Evolutionary conservation across 2,888 invertebrate species (phyloP), one percentile per base, ranked within the genome.

Genomic region (Tineola bisselliella): DNA sequence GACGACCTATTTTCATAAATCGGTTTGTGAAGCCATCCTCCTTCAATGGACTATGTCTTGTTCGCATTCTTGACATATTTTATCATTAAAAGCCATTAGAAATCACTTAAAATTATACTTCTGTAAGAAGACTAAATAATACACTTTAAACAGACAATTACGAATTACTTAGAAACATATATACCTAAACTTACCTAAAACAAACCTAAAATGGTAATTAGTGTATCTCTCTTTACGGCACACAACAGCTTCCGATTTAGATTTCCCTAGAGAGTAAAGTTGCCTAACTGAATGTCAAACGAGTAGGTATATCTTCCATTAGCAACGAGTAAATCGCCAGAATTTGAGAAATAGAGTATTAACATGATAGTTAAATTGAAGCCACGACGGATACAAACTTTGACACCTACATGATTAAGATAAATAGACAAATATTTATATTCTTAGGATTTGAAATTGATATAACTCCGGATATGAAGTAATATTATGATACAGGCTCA

Each of bases 1-100:
- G 60, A 44, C 72, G 77, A 79, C 82, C 82, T 75, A 81, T 82
- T 79, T 82, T 73, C 76, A 74, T 74, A 77, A 70, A 79, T 76
- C 73, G 73, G 69, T 74, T 58, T 17, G 33, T 33, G 71, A 75
- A 76, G 77, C 76, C 75, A 77, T 75, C 73, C 71, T 67, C 73
- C 71, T 67, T 71, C 72, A 68, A 75, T 64, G 67, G 75, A 75
- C 75, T 76, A 74, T 74, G 70, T 73, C 70, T 71, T 69, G 67
- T 68, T 60, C 54, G 60, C 61, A 61, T 59, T 59, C 61, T 58
- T 61, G 43, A 57, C 58, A 44, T 56, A 25, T 58, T 61, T 25
- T 25, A 25, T 25, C 48, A 54, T 11, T 60, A 62, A 38, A 48
- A 48, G 10, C n/a, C 8, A 48, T 15, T 48, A 10, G 3, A n/a